Evolutionary conservation across 1,140 invertebrate species (phyloP).

Genomic region (Cephus cinctus): DNA sequence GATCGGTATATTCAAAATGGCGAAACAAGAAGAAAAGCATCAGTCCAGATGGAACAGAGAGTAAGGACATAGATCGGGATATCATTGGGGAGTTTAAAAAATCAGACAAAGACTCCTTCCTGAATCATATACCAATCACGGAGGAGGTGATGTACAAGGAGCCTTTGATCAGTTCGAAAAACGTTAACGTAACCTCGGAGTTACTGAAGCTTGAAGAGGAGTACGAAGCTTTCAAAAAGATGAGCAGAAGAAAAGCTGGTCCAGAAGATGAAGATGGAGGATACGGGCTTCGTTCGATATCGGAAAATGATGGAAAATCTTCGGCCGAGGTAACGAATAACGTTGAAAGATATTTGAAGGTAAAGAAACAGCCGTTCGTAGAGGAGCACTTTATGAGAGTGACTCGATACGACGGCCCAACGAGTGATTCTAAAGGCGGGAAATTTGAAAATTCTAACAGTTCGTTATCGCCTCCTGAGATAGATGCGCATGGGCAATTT

Average conservation of each 20-base stretch:
- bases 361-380: no score
- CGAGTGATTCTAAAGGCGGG: no score
- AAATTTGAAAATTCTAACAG: no score
- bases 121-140: neutral
- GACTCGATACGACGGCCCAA: no score
- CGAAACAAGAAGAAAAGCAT: neutral
- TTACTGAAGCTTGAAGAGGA: conserved; percentile 14
- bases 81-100: neutral
- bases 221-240: conserved; percentile 11
- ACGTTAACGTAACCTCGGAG: conserved; percentile 1
- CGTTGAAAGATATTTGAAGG: no score
- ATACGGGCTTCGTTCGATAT: neutral
- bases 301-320: neutral
- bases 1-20: conserved; percentile 6
- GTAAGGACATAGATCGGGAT: neutral
- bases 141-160: no score
- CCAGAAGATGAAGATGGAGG: neutral
- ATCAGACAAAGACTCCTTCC: neutral
- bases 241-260: neutral
- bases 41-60: no score
- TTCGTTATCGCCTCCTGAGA: no score
- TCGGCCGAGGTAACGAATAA: neutral
- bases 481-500: no score
- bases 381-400: no score
- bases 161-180: neutral